Conservation (phyloP, 2,888 invertebrate genomes). For the Phlogophora meticulosa region DNA sequence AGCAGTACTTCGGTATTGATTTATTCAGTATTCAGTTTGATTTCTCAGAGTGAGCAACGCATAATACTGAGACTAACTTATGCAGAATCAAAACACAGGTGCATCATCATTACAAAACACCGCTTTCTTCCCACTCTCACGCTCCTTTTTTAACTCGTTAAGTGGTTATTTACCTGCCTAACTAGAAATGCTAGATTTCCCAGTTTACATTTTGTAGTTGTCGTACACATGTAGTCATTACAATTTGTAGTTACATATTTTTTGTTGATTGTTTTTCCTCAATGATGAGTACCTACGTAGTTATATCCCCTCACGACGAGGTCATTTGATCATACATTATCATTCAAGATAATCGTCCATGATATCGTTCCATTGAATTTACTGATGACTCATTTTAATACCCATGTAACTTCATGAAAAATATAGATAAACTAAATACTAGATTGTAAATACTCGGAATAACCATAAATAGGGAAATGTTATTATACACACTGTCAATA, state of each 20-base stretch:
- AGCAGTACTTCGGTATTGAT: too few relatives aligned
- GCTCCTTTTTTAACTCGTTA: slow-evolving; percentile 12
- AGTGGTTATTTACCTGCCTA: background rate
- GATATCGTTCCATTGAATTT: slow-evolving; percentile 50
- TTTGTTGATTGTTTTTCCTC: slow-evolving; percentile 12
- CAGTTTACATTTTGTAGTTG: slow-evolving; percentile 7
- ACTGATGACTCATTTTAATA: slow-evolving; percentile 41
- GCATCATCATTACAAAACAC: slow-evolving; percentile 27
- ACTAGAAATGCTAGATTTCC: slow-evolving; percentile 2
- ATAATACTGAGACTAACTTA: slow-evolving; percentile 1
- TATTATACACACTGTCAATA: slow-evolving; percentile 3
- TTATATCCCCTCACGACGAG: slow-evolving; percentile 26
- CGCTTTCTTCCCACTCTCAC: slow-evolving; percentile 23
- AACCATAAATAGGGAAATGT: slow-evolving; percentile 1
- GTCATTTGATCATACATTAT: slow-evolving; percentile 46
- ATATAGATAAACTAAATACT: slow-evolving; percentile 35
- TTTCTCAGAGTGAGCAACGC: background rate
- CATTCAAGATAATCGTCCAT: slow-evolving; percentile 42
- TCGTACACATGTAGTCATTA: background rate
- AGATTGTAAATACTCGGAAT: slow-evolving; percentile 21
- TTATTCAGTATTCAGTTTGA: background rate
- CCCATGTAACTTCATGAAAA: slow-evolving; percentile 21
- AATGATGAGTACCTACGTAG: slow-evolving; percentile 7
- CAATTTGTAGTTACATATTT: slow-evolving; percentile 4
- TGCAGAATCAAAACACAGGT: slow-evolving; percentile 25